Evolutionary conservation across 2,888 invertebrate species (phyloP).

Genomic region (Sepioteuthis lessoniana): DNA sequence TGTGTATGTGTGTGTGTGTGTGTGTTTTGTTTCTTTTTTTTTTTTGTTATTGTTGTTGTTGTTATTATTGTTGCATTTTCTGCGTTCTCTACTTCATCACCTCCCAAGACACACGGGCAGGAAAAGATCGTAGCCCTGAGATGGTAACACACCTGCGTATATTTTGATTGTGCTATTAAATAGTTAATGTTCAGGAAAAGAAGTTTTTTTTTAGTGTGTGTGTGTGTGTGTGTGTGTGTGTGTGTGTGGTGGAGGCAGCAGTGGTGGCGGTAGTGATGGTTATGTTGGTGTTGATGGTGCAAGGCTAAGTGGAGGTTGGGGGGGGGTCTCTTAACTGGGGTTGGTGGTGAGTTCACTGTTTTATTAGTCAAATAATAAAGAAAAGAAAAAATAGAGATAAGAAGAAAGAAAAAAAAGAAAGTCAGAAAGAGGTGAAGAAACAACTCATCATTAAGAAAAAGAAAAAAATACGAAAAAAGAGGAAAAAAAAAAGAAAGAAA

Average conservation of each 20-base stretch:
- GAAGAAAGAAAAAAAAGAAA: neutral
- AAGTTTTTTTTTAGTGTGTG: neutral
- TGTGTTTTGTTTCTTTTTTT: neutral
- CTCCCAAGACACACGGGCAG: neutral
- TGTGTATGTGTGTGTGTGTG: neutral
- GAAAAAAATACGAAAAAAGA: neutral
- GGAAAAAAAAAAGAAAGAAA: neutral
- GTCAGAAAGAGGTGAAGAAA: neutral
- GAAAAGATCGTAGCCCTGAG: slow-evolving; percentile 21
- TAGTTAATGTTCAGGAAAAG: neutral
- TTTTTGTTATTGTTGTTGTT: neutral
- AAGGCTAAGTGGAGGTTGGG: neutral
- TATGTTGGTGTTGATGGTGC: too few relatives aligned
- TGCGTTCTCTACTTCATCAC: neutral
- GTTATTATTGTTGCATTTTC: neutral
- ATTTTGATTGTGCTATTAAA: slow-evolving; percentile 33
- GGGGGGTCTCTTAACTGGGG: neutral
- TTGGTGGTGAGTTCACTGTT: neutral
- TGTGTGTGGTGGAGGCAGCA: neutral
- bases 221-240: neutral
- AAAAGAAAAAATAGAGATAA: neutral
- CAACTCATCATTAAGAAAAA: neutral
- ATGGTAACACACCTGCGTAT: neutral
- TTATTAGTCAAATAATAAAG: neutral
- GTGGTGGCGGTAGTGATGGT: too few relatives aligned